Conservation (phyloP, 2,797 vertebrate genomes). For the Otolemur crassicaudatus region DNA sequence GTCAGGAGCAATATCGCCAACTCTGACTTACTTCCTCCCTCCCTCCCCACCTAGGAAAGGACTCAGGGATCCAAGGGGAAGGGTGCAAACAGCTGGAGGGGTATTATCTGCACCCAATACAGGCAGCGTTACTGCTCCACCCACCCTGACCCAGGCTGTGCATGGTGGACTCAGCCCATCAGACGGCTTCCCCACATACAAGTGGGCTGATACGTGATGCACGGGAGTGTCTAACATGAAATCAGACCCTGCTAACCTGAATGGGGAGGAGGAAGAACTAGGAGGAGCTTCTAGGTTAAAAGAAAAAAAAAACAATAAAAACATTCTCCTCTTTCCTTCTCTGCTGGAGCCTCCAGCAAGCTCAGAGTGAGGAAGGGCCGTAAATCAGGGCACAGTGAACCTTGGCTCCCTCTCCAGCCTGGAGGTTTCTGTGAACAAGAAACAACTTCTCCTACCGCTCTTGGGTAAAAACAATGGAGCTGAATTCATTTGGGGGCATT, state of each 20-base stretch:
- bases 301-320: constrained; percentile 51
- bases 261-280: constrained; percentile 74
- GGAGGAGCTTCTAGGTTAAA: constrained; percentile 62
- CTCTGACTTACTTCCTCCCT: not conserved
- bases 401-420: constrained; percentile 32
- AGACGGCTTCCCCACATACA: not conserved
- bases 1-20: not conserved
- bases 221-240: not conserved
- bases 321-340: constrained; percentile 64
- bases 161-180: not conserved
- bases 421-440: constrained; percentile 60
- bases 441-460: constrained; percentile 63
- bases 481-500: constrained; percentile 63
- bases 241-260: constrained; percentile 31
- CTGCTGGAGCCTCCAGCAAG: constrained; percentile 60
- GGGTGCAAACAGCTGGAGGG: not conserved
- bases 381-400: constrained; percentile 75
- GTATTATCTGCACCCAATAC: not conserved
- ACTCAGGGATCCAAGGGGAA: not conserved
- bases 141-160: not conserved
- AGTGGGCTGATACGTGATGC: not conserved
- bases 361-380: constrained; percentile 60
- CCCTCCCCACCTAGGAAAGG: not conserved
- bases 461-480: constrained; percentile 71
- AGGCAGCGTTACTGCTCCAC: not conserved